Percentiles rank a stretch among this genome's conserved stretches.
These are phyloP conservation scores for Parnassius mnemosyne DNA, from an alignment of 2,888 invertebrate species.

Conservation along the genomic window DNA sequence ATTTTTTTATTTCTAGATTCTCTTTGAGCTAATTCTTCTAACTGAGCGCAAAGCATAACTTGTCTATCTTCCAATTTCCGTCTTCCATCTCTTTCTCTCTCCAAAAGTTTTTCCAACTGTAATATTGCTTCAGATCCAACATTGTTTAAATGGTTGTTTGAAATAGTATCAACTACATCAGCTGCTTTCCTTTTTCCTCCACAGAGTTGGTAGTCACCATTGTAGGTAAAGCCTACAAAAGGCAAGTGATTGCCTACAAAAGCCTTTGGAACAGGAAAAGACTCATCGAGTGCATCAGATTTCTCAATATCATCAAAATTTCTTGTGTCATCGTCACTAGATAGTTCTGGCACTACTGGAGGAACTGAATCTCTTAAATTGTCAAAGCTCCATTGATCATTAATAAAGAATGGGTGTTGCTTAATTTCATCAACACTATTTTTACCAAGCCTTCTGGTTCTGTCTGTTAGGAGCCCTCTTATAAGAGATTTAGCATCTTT, in stretches of 20 bases:
- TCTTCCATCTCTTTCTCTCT: conserved; percentile 86
- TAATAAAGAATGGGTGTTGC: conserved; percentile 95
- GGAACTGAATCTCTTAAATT: conserved; percentile 96
- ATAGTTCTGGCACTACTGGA: conserved; percentile 97
- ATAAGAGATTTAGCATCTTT: conserved; percentile 93
- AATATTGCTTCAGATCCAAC: conserved; percentile 82
- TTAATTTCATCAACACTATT: conserved; percentile 97
- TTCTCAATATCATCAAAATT: conserved; percentile 99
- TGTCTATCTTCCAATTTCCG: conserved; percentile 89
- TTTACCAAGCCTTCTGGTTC: conserved; percentile 92
- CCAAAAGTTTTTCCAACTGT: conserved; percentile 87
- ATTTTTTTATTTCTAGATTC: conserved; percentile 90
- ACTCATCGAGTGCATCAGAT: conserved; percentile 94
- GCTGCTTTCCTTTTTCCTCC: conserved; percentile 61
- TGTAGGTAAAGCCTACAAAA: conserved; percentile 99
- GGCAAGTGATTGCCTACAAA: conserved; percentile 99
- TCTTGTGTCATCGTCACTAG: conserved; percentile 98
- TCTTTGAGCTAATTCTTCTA: conserved; percentile 87
- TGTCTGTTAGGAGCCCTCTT: conserved; percentile 95
- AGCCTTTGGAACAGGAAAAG: conserved; percentile 97
- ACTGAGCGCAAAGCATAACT: conserved; percentile 85
- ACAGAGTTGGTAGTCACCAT: conserved; percentile 92
- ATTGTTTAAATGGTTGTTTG: conserved; percentile 82
- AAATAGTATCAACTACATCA: conserved; percentile 83
- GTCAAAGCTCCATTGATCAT: conserved; percentile 98